Percentiles rank a stretch among this genome's conserved stretches.
These are phyloP conservation scores for Lottia scabra DNA, from an alignment of 2,888 invertebrate genomes.

Conservation along the genomic window DNA sequence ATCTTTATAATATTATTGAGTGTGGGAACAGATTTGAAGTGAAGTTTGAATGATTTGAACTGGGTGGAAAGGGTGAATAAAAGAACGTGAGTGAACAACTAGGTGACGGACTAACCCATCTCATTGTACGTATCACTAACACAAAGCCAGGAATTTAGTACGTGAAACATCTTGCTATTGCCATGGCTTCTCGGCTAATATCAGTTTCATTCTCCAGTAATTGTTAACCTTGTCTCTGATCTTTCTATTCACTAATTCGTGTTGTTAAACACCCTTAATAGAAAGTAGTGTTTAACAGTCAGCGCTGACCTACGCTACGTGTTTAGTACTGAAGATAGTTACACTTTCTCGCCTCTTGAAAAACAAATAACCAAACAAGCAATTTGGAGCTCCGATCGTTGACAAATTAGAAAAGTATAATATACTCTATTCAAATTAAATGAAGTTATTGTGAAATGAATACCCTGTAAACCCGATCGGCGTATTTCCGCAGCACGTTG, in stretches of 20 bases:
- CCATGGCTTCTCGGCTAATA: conserved; percentile 4
- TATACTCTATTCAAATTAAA: background rate
- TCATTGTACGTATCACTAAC: background rate
- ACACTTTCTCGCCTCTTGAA: background rate
- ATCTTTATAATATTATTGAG: too few relatives aligned
- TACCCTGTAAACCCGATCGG: background rate
- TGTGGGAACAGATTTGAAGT: too few relatives aligned
- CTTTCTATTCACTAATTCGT: background rate
- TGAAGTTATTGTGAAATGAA: conserved; percentile 1
- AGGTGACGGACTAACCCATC: conserved; percentile 1
- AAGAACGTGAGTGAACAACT: background rate
- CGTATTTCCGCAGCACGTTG: background rate
- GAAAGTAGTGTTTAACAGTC: background rate
- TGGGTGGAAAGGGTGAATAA: background rate
- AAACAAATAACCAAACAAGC: conserved; percentile 2
- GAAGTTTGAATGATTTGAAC: too few relatives aligned
- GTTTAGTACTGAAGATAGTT: background rate
- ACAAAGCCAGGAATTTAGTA: conserved; percentile 4
- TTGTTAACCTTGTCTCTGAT: background rate
- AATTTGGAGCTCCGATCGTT: background rate
- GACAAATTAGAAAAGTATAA: background rate
- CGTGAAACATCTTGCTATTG: conserved; percentile 5
- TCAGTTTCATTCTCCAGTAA: background rate
- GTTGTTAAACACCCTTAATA: background rate
- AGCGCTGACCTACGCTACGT: background rate